These are phyloP conservation scores for Avahi laniger DNA, from an alignment of 2,797 vertebrate species.

Conservation along the genomic window DNA sequence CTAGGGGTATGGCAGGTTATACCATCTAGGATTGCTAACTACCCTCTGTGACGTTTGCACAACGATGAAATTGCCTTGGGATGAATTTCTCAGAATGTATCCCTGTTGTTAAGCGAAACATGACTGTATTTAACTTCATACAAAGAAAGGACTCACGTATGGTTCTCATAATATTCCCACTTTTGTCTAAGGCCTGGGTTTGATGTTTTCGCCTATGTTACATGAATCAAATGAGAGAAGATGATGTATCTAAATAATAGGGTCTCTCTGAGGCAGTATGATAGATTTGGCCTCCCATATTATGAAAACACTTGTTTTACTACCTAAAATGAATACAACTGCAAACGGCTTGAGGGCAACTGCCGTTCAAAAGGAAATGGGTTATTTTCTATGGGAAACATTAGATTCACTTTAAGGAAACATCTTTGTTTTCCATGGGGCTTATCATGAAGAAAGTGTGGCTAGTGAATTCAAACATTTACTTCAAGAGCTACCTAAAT, in stretches of 20 bases:
- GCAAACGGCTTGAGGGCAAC: slow-evolving; percentile 42
- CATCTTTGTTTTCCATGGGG: slow-evolving; percentile 45
- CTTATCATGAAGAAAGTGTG: slow-evolving; percentile 48
- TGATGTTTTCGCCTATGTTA: not conserved
- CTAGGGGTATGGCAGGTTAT: not conserved
- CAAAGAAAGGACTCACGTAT: not conserved
- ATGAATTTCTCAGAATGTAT: not conserved
- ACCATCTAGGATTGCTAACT: not conserved
- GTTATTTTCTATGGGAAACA: slow-evolving; percentile 44
- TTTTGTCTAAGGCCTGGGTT: slow-evolving; percentile 38
- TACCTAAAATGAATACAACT: slow-evolving; percentile 17
- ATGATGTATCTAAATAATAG: not conserved
- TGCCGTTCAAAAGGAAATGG: slow-evolving; percentile 50
- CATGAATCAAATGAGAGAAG: slow-evolving; percentile 11
- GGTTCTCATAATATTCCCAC: not conserved
- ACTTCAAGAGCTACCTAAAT: slow-evolving; percentile 51
- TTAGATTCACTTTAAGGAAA: slow-evolving; percentile 39
- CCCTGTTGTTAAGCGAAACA: not conserved
- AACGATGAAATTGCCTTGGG: not conserved
- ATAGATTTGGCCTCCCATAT: slow-evolving; percentile 26
- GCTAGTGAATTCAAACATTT: slow-evolving; percentile 46
- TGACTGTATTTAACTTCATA: slow-evolving; percentile 23
- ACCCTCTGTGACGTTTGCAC: not conserved
- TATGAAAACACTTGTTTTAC: slow-evolving; percentile 30
- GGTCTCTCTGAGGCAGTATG: not conserved